phyloP scores from a whole-genome alignment of 2,113 vertebrate genomes.

The Pedionomus torquatus region DNA sequence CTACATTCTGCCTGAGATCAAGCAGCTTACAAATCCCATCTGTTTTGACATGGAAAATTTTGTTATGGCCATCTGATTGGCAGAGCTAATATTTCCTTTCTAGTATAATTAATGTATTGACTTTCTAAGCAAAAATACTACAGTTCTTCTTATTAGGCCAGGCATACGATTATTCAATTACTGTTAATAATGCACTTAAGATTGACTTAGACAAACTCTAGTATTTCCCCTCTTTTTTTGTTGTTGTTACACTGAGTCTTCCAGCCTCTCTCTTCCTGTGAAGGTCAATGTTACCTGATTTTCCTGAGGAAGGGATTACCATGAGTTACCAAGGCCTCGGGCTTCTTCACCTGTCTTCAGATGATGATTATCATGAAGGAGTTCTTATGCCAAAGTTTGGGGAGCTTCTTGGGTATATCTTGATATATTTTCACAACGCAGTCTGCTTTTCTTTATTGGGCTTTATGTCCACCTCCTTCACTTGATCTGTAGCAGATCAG shows the following conservation, averaged over 20 bases:
- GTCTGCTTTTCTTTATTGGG: background rate
- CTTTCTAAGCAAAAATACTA: background rate
- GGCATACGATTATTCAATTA: background rate
- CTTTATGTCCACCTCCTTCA: background rate
- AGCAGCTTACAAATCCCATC: constrained; percentile 15
- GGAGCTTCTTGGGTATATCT: background rate
- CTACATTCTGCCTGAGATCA: constrained; percentile 2
- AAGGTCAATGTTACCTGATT: background rate
- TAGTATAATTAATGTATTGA: background rate
- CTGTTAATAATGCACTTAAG: background rate
- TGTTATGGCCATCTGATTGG: background rate
- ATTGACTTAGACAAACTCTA: background rate
- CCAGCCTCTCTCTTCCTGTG: background rate
- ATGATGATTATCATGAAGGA: background rate
- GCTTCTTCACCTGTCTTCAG: background rate
- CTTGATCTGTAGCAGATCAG: background rate
- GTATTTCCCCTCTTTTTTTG: background rate
- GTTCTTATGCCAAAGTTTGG: background rate
- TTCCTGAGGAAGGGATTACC: background rate
- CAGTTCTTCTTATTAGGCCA: background rate
- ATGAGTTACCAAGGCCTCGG: background rate
- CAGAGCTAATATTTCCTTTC: background rate
- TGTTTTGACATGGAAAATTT: background rate
- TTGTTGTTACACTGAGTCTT: background rate
- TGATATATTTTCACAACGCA: background rate